These are phyloP conservation scores for Iselma pallidipennis DNA, from an alignment of 2,888 invertebrate species.

Conservation along the genomic window DNA sequence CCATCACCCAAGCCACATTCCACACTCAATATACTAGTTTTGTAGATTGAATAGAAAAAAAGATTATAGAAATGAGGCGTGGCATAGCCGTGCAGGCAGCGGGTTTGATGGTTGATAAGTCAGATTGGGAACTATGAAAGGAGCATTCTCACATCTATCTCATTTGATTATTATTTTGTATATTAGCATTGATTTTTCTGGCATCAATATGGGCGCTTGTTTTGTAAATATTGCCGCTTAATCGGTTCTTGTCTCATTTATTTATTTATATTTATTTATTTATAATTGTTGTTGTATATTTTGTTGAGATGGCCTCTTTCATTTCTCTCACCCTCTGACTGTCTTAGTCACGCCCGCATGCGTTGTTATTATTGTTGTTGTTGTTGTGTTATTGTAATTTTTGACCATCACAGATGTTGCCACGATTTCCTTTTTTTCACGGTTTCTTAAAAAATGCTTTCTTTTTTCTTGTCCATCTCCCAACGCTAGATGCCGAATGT, in stretches of 20 bases:
- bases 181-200: slow-evolving; percentile 42
- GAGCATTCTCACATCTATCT: slow-evolving; percentile 72
- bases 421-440: slow-evolving; percentile 70
- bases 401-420: background rate
- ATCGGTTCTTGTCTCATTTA: slow-evolving; percentile 39
- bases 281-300: slow-evolving; percentile 23
- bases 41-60: slow-evolving; percentile 8
- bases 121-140: slow-evolving; percentile 80
- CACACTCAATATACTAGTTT: slow-evolving; percentile 36
- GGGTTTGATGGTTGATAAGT: slow-evolving; percentile 55
- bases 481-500: slow-evolving; percentile 68
- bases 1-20: slow-evolving; percentile 48
- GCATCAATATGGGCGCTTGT: slow-evolving; percentile 50
- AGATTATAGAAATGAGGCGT: slow-evolving; percentile 25
- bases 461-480: slow-evolving; percentile 49
- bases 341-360: slow-evolving; percentile 63
- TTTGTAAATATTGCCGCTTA: slow-evolving; percentile 65
- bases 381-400: slow-evolving; percentile 39
- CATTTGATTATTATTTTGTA: slow-evolving; percentile 37
- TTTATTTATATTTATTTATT: background rate
- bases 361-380: slow-evolving; percentile 59
- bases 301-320: slow-evolving; percentile 56
- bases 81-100: slow-evolving; percentile 38
- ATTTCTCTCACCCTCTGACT: slow-evolving; percentile 57
- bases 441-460: slow-evolving; percentile 80